Evolutionary conservation across 2,888 invertebrate species (phyloP), one percentile per base, ranked within the genome.

Genomic region (Calliscelio sp.): DNA sequence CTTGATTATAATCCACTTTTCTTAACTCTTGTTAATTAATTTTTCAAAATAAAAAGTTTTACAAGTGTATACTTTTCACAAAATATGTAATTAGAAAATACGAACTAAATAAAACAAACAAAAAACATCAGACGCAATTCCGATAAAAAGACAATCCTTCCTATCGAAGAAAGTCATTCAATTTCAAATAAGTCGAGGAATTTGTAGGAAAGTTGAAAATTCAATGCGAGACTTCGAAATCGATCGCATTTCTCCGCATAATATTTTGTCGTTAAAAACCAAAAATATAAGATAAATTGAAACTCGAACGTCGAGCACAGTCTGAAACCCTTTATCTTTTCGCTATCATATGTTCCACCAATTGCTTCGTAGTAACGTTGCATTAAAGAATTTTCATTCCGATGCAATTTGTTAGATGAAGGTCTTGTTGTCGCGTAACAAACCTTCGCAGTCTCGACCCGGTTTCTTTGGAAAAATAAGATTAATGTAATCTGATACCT

Each of bases 301-400:
- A 35, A 25, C 32, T 41, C 49, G 51, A 66, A 51, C 35, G 16
- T 14, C 46, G 38, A 61, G 38, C 49, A 25, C 53, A 20, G 20
- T 46, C 44, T n/a, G n/a, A 49, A 41, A 11, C 65, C 49, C 14
- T 70, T 70, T 70, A 20, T 65, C 38, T 55, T 25, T 41, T 44
- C 20, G 32, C 55, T 75, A 44, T 51, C 38, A 44, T 16, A 18
- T 16, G 44, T 2, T 41, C 25, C 14, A 25, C 32, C 14, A 44
- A 75, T 35, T 59, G 44, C n/a, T n/a, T 28, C 5, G 28, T 28
- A 6, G 28, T 59, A 28, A 28, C 28, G n/a, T 53, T 61, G 41
- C 63, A 41, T 55, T 65, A 41, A 41, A 65, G 75, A 75, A 75
- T 75, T 75, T 70, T 75, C 65, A 55, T 53, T 51, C 55, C 65